Conservation (phyloP, 2,113 vertebrate genomes). For the Takifugu flavidus region DNA sequence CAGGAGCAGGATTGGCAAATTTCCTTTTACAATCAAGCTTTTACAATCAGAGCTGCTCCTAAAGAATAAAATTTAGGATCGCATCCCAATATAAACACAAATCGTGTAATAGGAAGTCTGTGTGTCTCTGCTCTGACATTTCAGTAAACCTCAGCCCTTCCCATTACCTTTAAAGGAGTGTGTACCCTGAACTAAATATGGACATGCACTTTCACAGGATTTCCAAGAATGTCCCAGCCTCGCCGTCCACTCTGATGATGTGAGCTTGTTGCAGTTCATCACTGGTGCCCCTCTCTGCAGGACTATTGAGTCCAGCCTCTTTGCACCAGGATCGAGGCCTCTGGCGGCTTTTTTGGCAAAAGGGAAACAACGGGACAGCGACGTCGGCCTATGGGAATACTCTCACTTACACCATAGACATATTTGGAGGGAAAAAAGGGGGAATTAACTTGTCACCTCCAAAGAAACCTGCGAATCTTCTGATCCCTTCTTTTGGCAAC, state of each 20-base stretch:
- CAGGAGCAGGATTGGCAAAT: too few relatives aligned
- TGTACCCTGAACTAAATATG: slow-evolving; percentile 93
- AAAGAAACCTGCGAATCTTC: background rate
- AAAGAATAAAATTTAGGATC: slow-evolving; percentile 17
- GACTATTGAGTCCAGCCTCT: slow-evolving; percentile 42
- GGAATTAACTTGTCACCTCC: slow-evolving; percentile 6
- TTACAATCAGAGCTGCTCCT: slow-evolving; percentile 8
- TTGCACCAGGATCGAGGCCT: slow-evolving; percentile 52
- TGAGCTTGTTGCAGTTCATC: slow-evolving; percentile 57
- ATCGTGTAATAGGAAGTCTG: slow-evolving; percentile 62
- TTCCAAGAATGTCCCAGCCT: slow-evolving; percentile 94
- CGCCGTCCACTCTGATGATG: slow-evolving; percentile 80
- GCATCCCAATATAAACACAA: slow-evolving; percentile 34
- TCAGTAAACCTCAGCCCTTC: slow-evolving; percentile 76
- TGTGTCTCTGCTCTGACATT: slow-evolving; percentile 72
- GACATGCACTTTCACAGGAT: slow-evolving; percentile 91
- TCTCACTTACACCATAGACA: background rate
- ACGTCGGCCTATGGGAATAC: slow-evolving; percentile 25
- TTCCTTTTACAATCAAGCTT: too few relatives aligned
- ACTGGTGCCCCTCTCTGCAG: slow-evolving; percentile 50
- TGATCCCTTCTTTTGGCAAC: slow-evolving; percentile 1
- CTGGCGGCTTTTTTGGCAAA: slow-evolving; percentile 45
- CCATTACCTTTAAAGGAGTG: slow-evolving; percentile 96
- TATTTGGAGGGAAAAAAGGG: slow-evolving; percentile 1
- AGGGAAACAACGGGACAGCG: slow-evolving; percentile 28